phyloP scores from a whole-genome alignment of 2,888 invertebrate species.

The Cyaniris semiargus region DNA sequence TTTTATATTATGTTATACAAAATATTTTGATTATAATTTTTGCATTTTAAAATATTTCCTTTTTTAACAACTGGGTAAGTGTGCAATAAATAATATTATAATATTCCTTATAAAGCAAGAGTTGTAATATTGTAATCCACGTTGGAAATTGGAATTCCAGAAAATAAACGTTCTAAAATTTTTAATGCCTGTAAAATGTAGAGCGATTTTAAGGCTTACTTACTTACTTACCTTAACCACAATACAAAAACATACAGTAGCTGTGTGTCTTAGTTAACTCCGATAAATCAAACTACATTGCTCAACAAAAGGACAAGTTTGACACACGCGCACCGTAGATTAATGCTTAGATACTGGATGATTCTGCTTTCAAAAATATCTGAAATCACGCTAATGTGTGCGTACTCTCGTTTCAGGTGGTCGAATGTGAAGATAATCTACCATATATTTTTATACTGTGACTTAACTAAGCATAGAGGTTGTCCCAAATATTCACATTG shows the following conservation, averaged over 20 bases:
- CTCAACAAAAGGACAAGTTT: too few species aligned
- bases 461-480: not conserved
- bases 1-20: too few species aligned
- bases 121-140: not conserved
- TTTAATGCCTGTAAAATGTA: not conserved
- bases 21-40: too few species aligned
- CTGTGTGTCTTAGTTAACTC: too few species aligned
- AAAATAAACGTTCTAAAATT: not conserved
- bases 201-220: not conserved
- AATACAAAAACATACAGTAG: not conserved
- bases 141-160: not conserved
- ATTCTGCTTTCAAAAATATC: too few species aligned
- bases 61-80: not conserved
- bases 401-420: not conserved
- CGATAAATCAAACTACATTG: too few species aligned
- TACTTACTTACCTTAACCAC: not conserved
- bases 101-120: not conserved
- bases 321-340: too few species aligned
- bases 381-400: not conserved
- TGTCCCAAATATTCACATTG: slow-evolving; percentile 4
- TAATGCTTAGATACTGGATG: too few species aligned
- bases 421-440: not conserved
- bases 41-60: not conserved
- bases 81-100: not conserved
- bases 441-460: not conserved